phyloP scores from a whole-genome alignment of 2,888 invertebrate genomes.

The Hyposoter didymator region DNA sequence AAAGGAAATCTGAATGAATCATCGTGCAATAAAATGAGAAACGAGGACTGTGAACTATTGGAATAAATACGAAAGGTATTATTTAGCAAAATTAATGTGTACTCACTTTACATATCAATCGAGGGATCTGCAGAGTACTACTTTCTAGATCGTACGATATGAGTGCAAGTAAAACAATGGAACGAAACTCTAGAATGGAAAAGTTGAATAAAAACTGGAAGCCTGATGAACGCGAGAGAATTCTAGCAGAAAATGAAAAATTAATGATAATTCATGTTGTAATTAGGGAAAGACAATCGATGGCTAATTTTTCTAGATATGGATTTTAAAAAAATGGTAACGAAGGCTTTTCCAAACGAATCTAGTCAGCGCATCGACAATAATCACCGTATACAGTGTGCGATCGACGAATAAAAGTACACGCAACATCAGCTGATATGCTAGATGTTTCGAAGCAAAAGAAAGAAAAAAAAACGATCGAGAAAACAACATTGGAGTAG shows the following conservation, averaged over 20 bases:
- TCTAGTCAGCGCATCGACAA: not conserved
- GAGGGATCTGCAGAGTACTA: slow-evolving; percentile 1
- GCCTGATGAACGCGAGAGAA: not conserved
- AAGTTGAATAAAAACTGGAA: not conserved
- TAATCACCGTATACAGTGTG: not conserved
- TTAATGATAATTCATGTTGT: too few relatives aligned
- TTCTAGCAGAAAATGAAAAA: too few relatives aligned
- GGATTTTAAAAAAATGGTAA: not conserved
- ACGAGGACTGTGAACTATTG: not conserved
- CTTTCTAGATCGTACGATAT: not conserved
- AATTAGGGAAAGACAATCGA: not conserved
- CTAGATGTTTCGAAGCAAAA: slow-evolving; percentile 1
- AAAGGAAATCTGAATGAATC: not conserved
- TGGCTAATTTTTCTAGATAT: not conserved
- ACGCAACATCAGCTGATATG: slow-evolving; percentile 24
- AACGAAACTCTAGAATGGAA: not conserved
- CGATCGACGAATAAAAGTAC: not conserved
- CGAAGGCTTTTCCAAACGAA: not conserved
- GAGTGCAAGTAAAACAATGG: slow-evolving; percentile 4
- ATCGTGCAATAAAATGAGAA: not conserved
- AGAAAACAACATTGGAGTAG: slow-evolving; percentile 19
- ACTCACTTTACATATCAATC: not conserved
- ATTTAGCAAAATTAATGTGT: not conserved
- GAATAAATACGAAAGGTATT: not conserved
- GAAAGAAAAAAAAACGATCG: slow-evolving; percentile 28